Evolutionary conservation across 2,113 vertebrate species (phyloP).

Genomic region (Anthoscopus minutus): DNA sequence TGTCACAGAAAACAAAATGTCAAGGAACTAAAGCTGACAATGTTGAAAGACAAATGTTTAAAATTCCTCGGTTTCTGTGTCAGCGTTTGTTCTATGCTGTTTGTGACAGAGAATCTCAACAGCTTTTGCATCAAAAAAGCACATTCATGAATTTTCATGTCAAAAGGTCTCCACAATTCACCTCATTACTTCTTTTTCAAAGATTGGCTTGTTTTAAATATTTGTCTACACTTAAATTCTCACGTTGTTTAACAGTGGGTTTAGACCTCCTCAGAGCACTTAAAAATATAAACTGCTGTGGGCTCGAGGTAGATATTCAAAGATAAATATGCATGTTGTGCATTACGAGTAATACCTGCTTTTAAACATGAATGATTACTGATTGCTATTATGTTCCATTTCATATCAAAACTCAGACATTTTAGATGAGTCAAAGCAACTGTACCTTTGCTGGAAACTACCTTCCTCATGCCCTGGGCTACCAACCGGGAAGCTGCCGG

Average conservation of each 20-base stretch:
- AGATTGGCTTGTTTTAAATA: neutral
- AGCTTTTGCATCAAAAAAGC: slow-evolving; percentile 53
- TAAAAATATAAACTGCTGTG: neutral
- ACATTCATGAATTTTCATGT: slow-evolving; percentile 32
- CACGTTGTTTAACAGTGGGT: neutral
- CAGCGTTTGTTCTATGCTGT: neutral
- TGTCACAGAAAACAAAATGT: slow-evolving; percentile 20
- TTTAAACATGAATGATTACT: neutral
- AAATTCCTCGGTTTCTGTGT: neutral
- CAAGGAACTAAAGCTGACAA: slow-evolving; percentile 20
- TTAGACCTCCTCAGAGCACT: neutral
- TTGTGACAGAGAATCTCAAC: slow-evolving; percentile 29
- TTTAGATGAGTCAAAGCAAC: neutral
- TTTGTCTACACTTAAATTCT: neutral
- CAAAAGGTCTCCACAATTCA: slow-evolving; percentile 8
- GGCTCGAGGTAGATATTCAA: neutral
- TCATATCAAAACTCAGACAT: neutral
- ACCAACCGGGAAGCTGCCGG: neutral
- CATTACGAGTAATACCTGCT: neutral
- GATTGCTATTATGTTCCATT: neutral
- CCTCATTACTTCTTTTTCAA: neutral
- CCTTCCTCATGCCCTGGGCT: neutral
- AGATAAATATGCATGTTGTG: neutral
- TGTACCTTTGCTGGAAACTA: neutral
- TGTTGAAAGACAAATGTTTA: neutral